Evolutionary conservation across 2,797 vertebrate species (phyloP), one percentile per base, ranked within the genome.

Genomic region (Leptatherina wallacei): DNA sequence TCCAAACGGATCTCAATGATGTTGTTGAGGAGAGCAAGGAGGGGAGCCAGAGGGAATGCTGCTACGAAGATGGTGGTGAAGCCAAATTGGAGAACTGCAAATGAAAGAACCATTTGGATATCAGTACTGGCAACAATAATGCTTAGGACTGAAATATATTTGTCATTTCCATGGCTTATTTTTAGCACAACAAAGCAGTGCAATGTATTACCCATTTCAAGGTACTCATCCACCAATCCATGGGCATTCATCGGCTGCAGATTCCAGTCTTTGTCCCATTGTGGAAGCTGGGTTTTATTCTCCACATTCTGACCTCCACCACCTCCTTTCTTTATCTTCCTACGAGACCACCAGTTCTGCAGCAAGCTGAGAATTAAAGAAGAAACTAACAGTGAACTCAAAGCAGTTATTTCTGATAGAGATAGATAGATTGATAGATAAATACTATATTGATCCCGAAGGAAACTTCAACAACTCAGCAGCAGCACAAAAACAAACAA

Each of bases 251-350:
- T 99, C 3, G 98, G 98, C 80, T 99, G 98, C 71, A 99, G 92
- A 85, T 98, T 99, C 98, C 98, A 99, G 83, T 99, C 98, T 90
- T 97, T 97, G 89, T 99, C 98, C 98, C 98, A 99, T 85, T 99
- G 98, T 47, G 98, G 97, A 51, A 99, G 95, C 77, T 96, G 95
- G 14, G 94, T 88, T 90, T 97, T 98, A 55, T 94, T 96, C 74
- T 97, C 95, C 72, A 96, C 90, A 20, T 94, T 94, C n/a, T 92
- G 95, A 3, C 96, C 95, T 85, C 92, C 93, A n/a, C 95, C 94
- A 49, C 96, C 96, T 81, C 93, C 93, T 85, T 96, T 95, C 87
- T 96, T 98, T 87, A 99, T 97, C 91, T 99, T 99, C 77, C 97
- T 95, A 8, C 96, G 95, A 88, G 98, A 96, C 98, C 98, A 99